Conservation (phyloP, 2,113 vertebrate species). For the Limnothrissa miodon region DNA sequence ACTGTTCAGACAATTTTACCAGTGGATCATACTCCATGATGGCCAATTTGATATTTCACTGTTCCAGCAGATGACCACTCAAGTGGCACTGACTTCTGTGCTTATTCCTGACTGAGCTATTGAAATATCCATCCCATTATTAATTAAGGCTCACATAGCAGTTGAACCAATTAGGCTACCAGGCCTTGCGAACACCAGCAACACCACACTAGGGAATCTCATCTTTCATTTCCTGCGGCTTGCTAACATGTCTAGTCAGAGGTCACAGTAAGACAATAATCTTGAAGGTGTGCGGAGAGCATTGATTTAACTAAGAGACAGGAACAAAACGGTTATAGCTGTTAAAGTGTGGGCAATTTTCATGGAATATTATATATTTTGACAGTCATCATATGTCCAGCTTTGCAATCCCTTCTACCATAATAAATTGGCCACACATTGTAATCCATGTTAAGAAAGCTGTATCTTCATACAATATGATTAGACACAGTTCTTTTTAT, state of each 20-base stretch:
- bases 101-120: not conserved
- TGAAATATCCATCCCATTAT: not conserved
- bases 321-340: not conserved
- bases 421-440: no score
- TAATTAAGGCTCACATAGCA: not conserved
- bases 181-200: not conserved
- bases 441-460: no score
- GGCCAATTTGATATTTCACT: not conserved
- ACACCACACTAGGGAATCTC: not conserved
- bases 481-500: no score
- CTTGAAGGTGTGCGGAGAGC: no score
- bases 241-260: not conserved
- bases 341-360: no score
- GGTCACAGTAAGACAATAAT: not conserved
- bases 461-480: no score
- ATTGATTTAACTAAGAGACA: not conserved
- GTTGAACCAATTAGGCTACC: not conserved
- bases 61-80: not conserved
- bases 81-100: not conserved
- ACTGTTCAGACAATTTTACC: not conserved
- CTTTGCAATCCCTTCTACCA: no score
- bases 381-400: no score
- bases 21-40: not conserved
- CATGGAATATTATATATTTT: no score
- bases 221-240: constrained; percentile 3